Evolutionary conservation across 2,797 vertebrate genomes (phyloP).

Genomic region (Pseudotriccus pelzelni): DNA sequence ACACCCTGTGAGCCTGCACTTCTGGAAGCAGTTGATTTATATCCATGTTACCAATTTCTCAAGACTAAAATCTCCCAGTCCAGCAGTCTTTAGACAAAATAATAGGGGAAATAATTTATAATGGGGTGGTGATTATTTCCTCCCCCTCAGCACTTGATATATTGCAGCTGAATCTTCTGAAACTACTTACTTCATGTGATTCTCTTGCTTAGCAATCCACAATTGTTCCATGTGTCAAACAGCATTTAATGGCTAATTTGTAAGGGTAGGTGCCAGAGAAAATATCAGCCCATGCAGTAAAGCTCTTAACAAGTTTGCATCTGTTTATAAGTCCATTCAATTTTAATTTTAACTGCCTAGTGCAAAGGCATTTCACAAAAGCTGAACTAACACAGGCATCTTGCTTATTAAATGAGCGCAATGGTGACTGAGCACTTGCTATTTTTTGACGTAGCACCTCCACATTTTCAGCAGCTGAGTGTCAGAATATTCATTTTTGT

Average conservation of each 20-base stretch:
- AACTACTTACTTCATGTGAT: background rate
- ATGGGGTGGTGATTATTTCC: constrained; percentile 24
- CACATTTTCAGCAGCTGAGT: background rate
- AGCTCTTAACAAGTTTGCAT: background rate
- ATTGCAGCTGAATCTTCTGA: constrained; percentile 26
- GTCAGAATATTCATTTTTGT: background rate
- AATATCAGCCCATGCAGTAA: background rate
- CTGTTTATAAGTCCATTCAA: background rate
- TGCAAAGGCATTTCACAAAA: background rate
- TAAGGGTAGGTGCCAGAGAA: background rate
- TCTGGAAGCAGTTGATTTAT: constrained; percentile 20
- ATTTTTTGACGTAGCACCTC: background rate
- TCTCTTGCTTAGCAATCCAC: background rate
- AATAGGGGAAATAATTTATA: constrained; percentile 45
- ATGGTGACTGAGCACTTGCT: background rate
- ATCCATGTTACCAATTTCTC: background rate
- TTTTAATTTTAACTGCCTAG: background rate
- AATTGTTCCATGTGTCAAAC: constrained; percentile 13
- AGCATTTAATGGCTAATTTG: constrained; percentile 40
- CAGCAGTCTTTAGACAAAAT: background rate
- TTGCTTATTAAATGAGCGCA: background rate
- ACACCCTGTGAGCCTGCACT: background rate
- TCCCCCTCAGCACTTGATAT: background rate
- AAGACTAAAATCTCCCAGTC: background rate
- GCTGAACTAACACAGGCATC: background rate